phyloP scores from a whole-genome alignment of 2,113 vertebrate species.

The Clarias macrocephalus region DNA sequence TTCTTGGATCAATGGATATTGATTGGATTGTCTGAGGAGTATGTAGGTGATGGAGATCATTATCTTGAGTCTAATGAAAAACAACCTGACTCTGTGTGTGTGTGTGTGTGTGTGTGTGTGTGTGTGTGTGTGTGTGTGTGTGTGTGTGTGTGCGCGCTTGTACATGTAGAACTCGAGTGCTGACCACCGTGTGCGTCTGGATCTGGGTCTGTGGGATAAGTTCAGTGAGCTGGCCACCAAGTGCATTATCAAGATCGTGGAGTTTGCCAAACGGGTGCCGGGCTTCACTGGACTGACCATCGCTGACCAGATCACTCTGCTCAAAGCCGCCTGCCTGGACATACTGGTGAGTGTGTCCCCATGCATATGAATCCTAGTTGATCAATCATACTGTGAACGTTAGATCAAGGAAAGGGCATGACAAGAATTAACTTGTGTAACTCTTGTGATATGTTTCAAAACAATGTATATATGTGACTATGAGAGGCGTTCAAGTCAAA shows the following conservation, averaged over 20 bases:
- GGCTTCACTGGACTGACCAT: conserved; percentile 96
- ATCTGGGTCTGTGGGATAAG: conserved; percentile 98
- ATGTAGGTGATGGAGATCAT: conserved; percentile 4
- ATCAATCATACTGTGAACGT: neutral
- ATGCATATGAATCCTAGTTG: neutral
- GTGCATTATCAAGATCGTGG: conserved; percentile 99
- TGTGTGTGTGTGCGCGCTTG: conserved; percentile 31
- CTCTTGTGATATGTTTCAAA: neutral
- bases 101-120: conserved; percentile 26
- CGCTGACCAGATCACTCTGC: conserved; percentile 97
- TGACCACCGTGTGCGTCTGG: conserved; percentile 92
- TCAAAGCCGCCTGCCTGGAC: conserved; percentile 97
- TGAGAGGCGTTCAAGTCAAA: no score
- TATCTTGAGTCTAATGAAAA: neutral
- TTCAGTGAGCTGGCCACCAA: conserved; percentile 99
- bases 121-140: conserved; percentile 1
- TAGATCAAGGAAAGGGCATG: neutral
- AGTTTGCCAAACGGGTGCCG: conserved; percentile 96
- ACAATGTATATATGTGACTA: neutral
- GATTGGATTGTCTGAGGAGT: neutral
- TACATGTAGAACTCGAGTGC: conserved; percentile 88
- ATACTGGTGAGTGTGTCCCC: conserved; percentile 80
- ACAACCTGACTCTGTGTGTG: neutral
- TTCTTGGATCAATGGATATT: neutral
- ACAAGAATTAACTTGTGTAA: neutral